phyloP scores from a whole-genome alignment of 2,113 vertebrate species.

The Zosterops lateralis region DNA sequence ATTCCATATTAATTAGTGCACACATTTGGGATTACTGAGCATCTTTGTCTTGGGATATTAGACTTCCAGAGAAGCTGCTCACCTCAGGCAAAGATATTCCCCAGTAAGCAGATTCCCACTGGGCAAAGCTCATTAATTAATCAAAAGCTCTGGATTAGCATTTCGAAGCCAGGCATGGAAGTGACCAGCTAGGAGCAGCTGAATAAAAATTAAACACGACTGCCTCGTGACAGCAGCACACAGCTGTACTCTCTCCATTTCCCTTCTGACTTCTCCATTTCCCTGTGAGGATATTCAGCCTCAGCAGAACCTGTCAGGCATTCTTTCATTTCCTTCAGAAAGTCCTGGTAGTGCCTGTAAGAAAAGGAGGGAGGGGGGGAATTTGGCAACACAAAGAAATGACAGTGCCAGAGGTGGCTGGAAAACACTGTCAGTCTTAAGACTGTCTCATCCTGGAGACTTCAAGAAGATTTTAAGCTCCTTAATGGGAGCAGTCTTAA shows the following conservation, averaged over 20 bases:
- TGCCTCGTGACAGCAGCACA: neutral
- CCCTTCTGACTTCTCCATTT: slow-evolving; percentile 41
- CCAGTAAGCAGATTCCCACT: slow-evolving; percentile 35
- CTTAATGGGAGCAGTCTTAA: neutral
- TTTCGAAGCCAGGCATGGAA: slow-evolving; percentile 20
- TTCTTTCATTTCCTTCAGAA: neutral
- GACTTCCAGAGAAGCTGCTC: neutral
- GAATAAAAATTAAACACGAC: slow-evolving; percentile 55
- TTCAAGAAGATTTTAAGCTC: neutral
- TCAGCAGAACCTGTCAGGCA: neutral
- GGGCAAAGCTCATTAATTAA: slow-evolving; percentile 67
- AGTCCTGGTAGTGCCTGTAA: neutral
- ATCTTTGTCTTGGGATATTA: slow-evolving; percentile 25
- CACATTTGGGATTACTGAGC: slow-evolving; percentile 9
- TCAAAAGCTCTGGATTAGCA: slow-evolving; percentile 29
- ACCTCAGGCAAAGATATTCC: slow-evolving; percentile 13
- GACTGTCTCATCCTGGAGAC: neutral
- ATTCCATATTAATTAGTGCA: slow-evolving; percentile 14
- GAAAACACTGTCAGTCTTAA: neutral
- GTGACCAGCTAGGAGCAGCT: slow-evolving; percentile 15
- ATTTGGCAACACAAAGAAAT: neutral
- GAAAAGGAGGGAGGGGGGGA: neutral
- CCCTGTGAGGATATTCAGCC: neutral
- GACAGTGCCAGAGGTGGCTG: neutral
- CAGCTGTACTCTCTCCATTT: neutral